Base-by-base conservation (phyloP, 1,140 invertebrate species). In the Halictus rubicundus region DNA sequence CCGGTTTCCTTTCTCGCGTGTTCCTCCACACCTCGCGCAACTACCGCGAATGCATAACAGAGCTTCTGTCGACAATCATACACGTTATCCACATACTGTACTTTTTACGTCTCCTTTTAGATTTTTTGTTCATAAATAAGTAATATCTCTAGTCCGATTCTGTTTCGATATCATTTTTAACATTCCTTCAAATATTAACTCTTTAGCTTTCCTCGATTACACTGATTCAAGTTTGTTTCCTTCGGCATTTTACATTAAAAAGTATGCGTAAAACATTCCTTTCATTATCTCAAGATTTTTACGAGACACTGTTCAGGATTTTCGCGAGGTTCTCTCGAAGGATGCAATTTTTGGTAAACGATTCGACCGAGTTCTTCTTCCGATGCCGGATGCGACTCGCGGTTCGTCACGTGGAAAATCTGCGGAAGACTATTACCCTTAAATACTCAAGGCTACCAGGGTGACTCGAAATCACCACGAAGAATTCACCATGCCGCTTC, bases 41-140 rank as follows among this genome's bases (percentile, higher is more conserved):
- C 70, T 79, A 79, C 39, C 78, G 63, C 78, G 63, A 39, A 79
- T 66, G 76, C 84, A 85, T 86, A 86, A 86, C 75, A 86, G 54
- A 63, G 52, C 42, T 76, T 66, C 84, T 86, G 66, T 77, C 19
- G 59, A 25, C 66, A 80, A 80, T 69, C 1, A 68, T 27, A 54
- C 68, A 39, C 0, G 57, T 60, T 0, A 46, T 32, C 46, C 39
- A 9, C 25, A 25, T 10, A 8, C 27, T 10, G 32, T 8, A 14
- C 7, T 16, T n/a, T 12, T 42, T 19, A 12, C 7, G 5, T 7
- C 37, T 37, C 6, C 37, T 27, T 5, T 63, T 23, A 39, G 19
- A 46, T 0, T 32, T 12, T 32, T 1, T 14, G 3, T 12, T 46
- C 1, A 12, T 12, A 46, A 46, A 46, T 12, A 42, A 10, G 1